phyloP scores from a whole-genome alignment of 2,113 vertebrate species.

The Oreocharis arfaki region DNA sequence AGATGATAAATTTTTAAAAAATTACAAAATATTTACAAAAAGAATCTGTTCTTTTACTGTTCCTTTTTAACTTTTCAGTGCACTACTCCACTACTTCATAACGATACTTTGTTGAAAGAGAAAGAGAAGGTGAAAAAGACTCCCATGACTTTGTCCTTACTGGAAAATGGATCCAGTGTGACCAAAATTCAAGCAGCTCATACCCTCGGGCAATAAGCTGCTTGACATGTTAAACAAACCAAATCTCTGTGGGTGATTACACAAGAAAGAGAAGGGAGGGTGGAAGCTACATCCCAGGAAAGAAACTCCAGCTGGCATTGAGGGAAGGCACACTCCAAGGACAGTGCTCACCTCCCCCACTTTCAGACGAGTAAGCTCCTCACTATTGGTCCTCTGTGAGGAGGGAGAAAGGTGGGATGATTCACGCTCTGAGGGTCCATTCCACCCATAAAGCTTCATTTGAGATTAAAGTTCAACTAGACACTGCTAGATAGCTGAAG shows the following conservation, averaged over 20 bases:
- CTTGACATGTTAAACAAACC: background rate
- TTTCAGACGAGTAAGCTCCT: background rate
- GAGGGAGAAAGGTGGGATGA: background rate
- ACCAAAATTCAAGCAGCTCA: background rate
- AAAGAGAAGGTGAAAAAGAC: background rate
- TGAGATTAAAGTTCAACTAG: background rate
- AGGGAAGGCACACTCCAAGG: background rate
- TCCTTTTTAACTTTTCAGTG: background rate
- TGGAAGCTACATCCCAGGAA: background rate
- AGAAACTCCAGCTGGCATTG: background rate
- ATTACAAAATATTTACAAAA: background rate
- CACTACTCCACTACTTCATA: background rate
- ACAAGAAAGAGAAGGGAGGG: background rate
- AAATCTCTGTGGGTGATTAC: background rate
- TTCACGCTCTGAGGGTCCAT: background rate
- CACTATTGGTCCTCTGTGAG: background rate
- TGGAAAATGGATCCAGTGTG: background rate
- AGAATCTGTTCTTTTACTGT: background rate
- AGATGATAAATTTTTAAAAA: background rate
- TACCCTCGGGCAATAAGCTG: background rate
- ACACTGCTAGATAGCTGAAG: background rate
- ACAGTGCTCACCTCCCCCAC: background rate
- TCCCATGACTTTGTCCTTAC: background rate
- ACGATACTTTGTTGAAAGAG: background rate
- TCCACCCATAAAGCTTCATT: background rate